Percentiles rank a stretch among this genome's conserved stretches.
These are phyloP conservation scores for Laticauda colubrina DNA, from an alignment of 2,113 vertebrate genomes.

Conservation along the genomic window DNA sequence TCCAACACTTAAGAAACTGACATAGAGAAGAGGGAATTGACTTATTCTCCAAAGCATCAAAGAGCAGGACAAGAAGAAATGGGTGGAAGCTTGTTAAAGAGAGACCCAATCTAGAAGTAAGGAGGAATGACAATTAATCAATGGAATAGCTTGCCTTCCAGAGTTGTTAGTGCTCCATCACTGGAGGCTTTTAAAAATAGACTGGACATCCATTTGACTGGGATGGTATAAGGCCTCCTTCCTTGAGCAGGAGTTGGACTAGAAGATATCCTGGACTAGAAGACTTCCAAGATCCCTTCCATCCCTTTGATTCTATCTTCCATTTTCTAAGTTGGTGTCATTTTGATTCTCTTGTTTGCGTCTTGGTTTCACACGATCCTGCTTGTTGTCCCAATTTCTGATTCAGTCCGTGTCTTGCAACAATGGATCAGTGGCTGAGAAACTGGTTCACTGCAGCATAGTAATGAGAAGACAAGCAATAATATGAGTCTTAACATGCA, in stretches of 20 bases:
- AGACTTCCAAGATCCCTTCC: background rate
- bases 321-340: background rate
- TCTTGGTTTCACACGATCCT: background rate
- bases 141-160: too few relatives aligned
- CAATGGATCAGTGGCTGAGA: background rate
- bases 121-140: too few relatives aligned
- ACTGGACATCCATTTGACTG: too few relatives aligned
- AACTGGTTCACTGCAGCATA: background rate
- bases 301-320: background rate
- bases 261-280: background rate
- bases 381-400: background rate
- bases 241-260: background rate
- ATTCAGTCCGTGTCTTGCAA: background rate
- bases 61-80: too few relatives aligned
- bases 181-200: too few relatives aligned
- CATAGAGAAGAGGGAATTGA: too few relatives aligned
- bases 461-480: background rate
- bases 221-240: background rate
- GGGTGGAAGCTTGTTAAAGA: too few relatives aligned
- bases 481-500: background rate
- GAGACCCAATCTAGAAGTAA: too few relatives aligned
- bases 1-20: too few relatives aligned
- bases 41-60: too few relatives aligned
- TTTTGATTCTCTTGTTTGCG: background rate
- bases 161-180: too few relatives aligned